Evolutionary conservation across 2,888 invertebrate genomes (phyloP), one percentile per base, ranked within the genome.

Genomic region (Hemistola chrysoprasaria): DNA sequence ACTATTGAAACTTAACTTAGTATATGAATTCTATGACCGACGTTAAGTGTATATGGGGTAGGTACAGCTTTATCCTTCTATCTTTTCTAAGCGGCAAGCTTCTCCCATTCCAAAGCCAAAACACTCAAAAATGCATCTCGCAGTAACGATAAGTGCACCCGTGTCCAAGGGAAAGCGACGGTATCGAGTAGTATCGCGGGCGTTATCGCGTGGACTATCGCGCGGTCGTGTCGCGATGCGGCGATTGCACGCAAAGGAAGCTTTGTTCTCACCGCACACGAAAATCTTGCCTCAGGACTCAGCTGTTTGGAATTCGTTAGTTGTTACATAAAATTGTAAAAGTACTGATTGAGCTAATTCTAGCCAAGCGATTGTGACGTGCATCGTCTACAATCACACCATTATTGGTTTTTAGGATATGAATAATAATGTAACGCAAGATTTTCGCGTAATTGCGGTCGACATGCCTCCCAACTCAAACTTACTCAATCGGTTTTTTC

Each of bases 161-260:
- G 71, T 20, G 48, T 52, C 35, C 44, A 53, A 35, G 62, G 59
- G 67, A 72, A 72, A 71, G 59, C 59, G 39, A 39, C 31, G 31
- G 44, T 59, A 67, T 64, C 70, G 54, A 54, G 36, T 49, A 10
- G 22, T 9, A 38, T 38, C 38, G 58, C 57, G 6, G 22, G 40
- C 38, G 40, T 47, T 46, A 52, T 51, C 43, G 22, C 33, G 27
- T 8, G 8, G 63, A 65, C 72, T 46, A 52, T 51, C 43, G 22
- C 33, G 23, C 16, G 9, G 65, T 66, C 72, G 76, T 76, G 73
- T 63, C 60, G 66, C 62, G 71, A 72, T 72, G 62, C 65, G 42
- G 58, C 68, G 76, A 70, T 71, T 63, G 64, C 64, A 57, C 45
- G 55, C 64, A 79, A 79, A 80, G 73, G 58, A 53, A 72, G 50